These are phyloP conservation scores for Pedetes capensis DNA, from an alignment of 2,113 vertebrate genomes.

Conservation along the genomic window DNA sequence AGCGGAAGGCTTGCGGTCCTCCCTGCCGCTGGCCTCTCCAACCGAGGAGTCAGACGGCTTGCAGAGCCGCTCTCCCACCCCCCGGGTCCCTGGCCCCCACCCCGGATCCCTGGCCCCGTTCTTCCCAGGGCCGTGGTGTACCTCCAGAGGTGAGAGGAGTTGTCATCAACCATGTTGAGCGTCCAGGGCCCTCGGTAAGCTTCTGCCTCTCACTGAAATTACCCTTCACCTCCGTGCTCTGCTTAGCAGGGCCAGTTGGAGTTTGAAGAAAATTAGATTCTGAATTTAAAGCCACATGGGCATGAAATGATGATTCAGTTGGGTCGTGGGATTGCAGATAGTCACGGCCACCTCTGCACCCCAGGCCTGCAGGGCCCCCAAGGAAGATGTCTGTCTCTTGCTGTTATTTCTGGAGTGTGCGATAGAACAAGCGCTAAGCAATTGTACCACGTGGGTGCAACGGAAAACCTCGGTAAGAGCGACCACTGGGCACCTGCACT, in stretches of 20 bases:
- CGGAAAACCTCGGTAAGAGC: background rate
- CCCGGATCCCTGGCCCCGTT: background rate
- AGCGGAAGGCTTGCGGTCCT: background rate
- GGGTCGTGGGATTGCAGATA: background rate
- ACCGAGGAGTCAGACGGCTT: background rate
- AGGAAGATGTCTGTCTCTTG: background rate
- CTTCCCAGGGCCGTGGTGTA: background rate
- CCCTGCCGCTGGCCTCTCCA: background rate
- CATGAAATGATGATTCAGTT: constrained; percentile 22
- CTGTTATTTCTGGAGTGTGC: background rate
- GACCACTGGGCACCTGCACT: background rate
- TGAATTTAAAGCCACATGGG: constrained; percentile 20
- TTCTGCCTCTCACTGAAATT: background rate
- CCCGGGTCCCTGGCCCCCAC: too few species aligned
- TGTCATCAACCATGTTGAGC: background rate
- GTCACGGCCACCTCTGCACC: background rate
- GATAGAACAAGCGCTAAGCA: background rate
- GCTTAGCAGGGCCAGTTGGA: background rate
- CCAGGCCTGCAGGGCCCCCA: background rate
- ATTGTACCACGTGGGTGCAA: background rate
- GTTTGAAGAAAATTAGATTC: constrained; percentile 47
- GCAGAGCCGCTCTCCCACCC: background rate
- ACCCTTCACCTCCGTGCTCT: background rate
- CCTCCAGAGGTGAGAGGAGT: background rate
- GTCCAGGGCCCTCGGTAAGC: background rate